These are phyloP conservation scores for Blomia tropicalis DNA, from an alignment of 2,888 invertebrate genomes.

Conservation along the genomic window DNA sequence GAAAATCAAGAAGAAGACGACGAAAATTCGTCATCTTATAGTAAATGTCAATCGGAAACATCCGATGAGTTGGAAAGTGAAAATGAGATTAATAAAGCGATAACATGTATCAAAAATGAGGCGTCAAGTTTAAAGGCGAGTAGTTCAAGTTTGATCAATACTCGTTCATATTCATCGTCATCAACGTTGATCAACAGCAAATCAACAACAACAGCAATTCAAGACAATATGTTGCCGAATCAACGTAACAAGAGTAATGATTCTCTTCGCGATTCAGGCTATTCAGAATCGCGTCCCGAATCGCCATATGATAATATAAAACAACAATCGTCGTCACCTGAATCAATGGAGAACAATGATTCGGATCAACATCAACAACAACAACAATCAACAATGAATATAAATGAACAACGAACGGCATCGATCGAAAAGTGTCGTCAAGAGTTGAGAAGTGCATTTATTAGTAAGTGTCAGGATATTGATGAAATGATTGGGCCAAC, in stretches of 20 bases:
- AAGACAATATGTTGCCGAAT: background rate
- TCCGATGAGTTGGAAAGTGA: slow-evolving; percentile 28
- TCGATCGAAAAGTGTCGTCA: background rate
- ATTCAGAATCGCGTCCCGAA: slow-evolving; percentile 16
- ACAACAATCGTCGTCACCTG: background rate
- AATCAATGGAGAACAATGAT: background rate
- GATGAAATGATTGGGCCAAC: slow-evolving; percentile 61
- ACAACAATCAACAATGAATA: background rate
- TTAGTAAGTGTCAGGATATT: slow-evolving; percentile 68
- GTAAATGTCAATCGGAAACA: slow-evolving; percentile 35
- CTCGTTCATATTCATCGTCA: background rate
- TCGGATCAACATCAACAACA: too few relatives aligned
- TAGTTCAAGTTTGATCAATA: background rate
- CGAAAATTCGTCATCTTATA: slow-evolving; percentile 25
- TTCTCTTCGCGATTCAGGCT: slow-evolving; percentile 22
- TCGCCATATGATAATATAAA: slow-evolving; percentile 16
- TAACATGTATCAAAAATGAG: background rate
- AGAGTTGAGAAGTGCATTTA: slow-evolving; percentile 47
- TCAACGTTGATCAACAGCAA: background rate
- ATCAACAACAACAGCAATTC: background rate
- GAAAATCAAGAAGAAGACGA: slow-evolving; percentile 31
- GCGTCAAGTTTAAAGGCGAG: background rate
- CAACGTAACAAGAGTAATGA: background rate
- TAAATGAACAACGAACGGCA: too few relatives aligned
- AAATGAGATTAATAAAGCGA: slow-evolving; percentile 27